These are phyloP conservation scores for Neria commutata DNA, from an alignment of 2,888 invertebrate species.

Conservation along the genomic window DNA sequence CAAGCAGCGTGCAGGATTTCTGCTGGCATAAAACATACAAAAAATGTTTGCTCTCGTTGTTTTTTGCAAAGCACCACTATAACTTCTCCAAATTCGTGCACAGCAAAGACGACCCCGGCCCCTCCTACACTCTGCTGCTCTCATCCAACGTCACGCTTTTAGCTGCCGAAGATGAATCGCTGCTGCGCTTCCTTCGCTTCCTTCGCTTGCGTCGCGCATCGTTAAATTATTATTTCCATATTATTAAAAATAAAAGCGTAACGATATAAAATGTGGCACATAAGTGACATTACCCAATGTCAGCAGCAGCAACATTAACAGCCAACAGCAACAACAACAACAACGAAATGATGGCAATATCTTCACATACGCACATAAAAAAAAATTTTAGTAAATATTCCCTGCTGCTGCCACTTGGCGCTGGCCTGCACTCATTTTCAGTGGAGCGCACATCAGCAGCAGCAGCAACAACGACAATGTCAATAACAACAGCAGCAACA, in stretches of 20 bases:
- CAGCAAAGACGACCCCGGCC: no score
- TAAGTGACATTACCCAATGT: constrained; percentile 24
- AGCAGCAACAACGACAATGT: constrained; percentile 7
- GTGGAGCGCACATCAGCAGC: constrained; percentile 2
- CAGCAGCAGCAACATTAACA: constrained; percentile 21
- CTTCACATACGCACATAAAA: background rate
- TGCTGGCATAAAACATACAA: no score
- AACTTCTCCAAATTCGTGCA: no score
- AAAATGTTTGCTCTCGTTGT: no score
- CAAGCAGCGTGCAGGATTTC: no score
- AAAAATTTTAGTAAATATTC: constrained; percentile 4
- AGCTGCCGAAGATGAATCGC: no score
- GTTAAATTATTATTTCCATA: background rate
- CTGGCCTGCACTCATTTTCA: background rate
- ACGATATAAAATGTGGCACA: background rate
- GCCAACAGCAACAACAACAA: constrained; percentile 1
- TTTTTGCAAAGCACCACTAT: no score
- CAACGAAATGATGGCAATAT: background rate
- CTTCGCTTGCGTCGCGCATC: background rate
- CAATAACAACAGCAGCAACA: background rate
- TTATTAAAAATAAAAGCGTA: background rate
- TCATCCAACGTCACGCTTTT: no score
- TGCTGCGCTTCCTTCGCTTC: no score
- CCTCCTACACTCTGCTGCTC: no score
- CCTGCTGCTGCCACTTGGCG: background rate